A percentile compares a stretch with the other conserved stretches of the same genome.
phyloP scores from a whole-genome alignment of 1,140 invertebrate species.

The Eriocheir sinensis region DNA sequence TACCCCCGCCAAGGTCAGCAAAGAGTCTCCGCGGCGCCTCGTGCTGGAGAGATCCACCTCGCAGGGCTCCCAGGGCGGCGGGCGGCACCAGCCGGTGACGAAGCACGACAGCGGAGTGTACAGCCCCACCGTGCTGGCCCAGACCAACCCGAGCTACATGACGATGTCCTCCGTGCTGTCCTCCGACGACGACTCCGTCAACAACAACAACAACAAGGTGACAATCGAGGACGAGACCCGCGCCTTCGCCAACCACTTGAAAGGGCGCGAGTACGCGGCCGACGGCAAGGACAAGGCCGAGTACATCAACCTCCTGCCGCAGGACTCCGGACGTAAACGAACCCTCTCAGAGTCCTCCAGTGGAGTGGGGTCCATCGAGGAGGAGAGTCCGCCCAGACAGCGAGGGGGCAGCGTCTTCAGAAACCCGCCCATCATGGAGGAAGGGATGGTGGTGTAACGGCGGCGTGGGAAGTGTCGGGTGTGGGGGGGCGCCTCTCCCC shows the following conservation, averaged over 20 bases:
- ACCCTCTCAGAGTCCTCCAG: constrained; percentile 68
- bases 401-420: not conserved
- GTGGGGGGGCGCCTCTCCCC: not conserved
- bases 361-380: constrained; percentile 61
- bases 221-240: not conserved
- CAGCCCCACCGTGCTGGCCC: constrained; percentile 55
- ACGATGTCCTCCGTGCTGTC: constrained; percentile 48
- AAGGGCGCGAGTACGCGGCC: not conserved
- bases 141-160: constrained; percentile 68
- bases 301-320: constrained; percentile 59
- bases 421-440: constrained; percentile 51
- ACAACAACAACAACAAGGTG: constrained; percentile 49
- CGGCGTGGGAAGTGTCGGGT: not conserved
- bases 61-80: not conserved
- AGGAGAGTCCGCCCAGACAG: constrained; percentile 36
- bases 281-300: constrained; percentile 29
- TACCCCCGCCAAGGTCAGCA: not conserved
- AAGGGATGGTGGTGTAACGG: constrained; percentile 51
- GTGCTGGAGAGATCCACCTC: not conserved
- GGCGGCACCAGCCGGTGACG: not conserved
- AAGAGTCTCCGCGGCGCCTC: not conserved
- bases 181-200: constrained; percentile 60
- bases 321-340: not conserved
- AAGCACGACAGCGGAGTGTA: constrained; percentile 73
- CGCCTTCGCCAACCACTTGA: not conserved